Evolutionary conservation across 2,113 vertebrate genomes (phyloP).

Genomic region (Sturnus vulgaris): DNA sequence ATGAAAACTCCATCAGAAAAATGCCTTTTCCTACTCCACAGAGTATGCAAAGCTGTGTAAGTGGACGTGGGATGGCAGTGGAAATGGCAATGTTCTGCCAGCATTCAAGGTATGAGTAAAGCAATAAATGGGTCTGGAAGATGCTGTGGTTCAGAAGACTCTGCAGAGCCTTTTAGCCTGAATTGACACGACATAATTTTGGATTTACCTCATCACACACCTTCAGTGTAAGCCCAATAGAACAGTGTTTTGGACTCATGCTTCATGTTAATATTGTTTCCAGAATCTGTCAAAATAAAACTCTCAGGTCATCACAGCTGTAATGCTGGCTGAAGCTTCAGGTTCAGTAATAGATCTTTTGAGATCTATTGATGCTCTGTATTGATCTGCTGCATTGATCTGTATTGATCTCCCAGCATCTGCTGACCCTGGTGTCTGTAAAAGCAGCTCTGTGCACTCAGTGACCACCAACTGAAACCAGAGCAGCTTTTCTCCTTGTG

Average conservation of each 20-base stretch:
- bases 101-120: neutral
- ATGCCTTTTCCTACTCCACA: neutral
- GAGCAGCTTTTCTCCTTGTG: neutral
- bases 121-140: neutral
- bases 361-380: neutral
- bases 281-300: neutral
- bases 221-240: neutral
- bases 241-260: neutral
- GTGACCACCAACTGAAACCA: neutral
- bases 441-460: neutral
- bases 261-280: neutral
- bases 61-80: neutral
- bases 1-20: neutral
- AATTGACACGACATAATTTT: fast-evolving
- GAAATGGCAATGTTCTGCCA: neutral
- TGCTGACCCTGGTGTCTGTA: neutral
- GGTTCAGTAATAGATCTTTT: neutral
- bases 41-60: fast-evolving
- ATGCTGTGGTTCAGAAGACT: neutral
- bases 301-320: neutral
- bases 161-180: neutral
- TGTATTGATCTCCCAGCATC: neutral
- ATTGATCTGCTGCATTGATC: too few relatives aligned
- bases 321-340: neutral
- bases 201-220: neutral